phyloP scores from a whole-genome alignment of 2,113 vertebrate genomes.

The Campylorhamphus procurvoides region DNA sequence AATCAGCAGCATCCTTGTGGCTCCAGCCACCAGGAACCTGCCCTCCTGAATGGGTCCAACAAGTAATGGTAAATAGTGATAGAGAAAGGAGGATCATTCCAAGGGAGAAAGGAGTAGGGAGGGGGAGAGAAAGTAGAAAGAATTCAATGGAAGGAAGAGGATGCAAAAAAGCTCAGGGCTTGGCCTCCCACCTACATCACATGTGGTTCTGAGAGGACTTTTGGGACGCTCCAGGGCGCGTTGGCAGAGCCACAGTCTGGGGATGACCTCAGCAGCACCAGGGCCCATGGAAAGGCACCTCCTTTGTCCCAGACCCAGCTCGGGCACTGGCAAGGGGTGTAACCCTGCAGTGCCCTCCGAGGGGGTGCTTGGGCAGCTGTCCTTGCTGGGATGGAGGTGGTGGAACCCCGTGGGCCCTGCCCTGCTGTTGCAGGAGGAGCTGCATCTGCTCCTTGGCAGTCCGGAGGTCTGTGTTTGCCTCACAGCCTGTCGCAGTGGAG shows the following conservation, averaged over 20 bases:
- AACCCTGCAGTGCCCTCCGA: accelerated
- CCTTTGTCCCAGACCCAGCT: neutral
- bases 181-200: neutral
- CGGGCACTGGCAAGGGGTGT: neutral
- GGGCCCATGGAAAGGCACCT: neutral
- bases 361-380: neutral
- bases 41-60: neutral
- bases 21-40: neutral
- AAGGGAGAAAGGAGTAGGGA: no score
- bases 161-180: neutral
- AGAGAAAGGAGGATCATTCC: neutral
- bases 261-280: neutral
- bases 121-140: neutral
- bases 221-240: accelerated
- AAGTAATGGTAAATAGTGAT: neutral
- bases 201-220: no score
- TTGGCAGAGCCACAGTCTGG: neutral
- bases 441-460: neutral
- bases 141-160: neutral
- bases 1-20: neutral
- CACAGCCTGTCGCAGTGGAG: neutral
- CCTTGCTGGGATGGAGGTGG: neutral
- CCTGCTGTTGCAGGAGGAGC: neutral
- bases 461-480: neutral
- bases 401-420: neutral